Percentiles rank a stretch among this genome's conserved stretches.
Conservation (phyloP, 2,113 vertebrate genomes). For the Atherinomorus stipes region DNA sequence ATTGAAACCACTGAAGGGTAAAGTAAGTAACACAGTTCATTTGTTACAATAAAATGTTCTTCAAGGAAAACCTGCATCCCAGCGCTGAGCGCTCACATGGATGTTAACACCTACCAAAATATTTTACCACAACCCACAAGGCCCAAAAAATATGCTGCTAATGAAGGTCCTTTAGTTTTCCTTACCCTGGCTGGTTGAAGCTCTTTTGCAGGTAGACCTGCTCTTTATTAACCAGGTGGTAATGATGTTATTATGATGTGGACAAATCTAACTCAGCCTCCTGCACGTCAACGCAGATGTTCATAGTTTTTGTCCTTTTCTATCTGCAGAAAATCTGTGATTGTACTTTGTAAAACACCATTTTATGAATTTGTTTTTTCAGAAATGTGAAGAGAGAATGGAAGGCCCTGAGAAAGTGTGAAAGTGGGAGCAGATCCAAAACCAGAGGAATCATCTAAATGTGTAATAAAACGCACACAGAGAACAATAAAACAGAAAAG, state of each 20-base stretch:
- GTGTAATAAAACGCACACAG: background rate
- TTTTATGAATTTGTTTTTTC: conserved; percentile 26
- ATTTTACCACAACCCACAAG: no score
- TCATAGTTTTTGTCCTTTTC: conserved; percentile 17
- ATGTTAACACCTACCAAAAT: background rate
- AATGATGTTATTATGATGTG: no score
- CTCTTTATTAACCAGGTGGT: no score
- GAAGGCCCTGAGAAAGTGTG: background rate
- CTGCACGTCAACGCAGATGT: conserved; percentile 3
- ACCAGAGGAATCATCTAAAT: conserved; percentile 7
- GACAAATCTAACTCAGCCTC: background rate
- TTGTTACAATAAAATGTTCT: background rate
- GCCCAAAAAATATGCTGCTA: no score
- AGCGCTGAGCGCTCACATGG: background rate
- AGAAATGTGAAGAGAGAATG: conserved; percentile 7
- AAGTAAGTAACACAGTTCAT: background rate
- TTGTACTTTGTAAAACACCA: conserved; percentile 30
- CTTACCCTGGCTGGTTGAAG: no score
- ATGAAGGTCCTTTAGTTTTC: no score
- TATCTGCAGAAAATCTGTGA: conserved; percentile 44
- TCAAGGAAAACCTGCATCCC: background rate
- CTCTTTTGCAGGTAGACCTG: no score
- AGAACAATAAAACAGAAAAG: conserved; percentile 10
- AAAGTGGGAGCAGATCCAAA: background rate
- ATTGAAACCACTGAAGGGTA: background rate